These are phyloP conservation scores for Lordiphosa stackelbergi DNA, from an alignment of 1,140 invertebrate genomes.

Conservation along the genomic window DNA sequence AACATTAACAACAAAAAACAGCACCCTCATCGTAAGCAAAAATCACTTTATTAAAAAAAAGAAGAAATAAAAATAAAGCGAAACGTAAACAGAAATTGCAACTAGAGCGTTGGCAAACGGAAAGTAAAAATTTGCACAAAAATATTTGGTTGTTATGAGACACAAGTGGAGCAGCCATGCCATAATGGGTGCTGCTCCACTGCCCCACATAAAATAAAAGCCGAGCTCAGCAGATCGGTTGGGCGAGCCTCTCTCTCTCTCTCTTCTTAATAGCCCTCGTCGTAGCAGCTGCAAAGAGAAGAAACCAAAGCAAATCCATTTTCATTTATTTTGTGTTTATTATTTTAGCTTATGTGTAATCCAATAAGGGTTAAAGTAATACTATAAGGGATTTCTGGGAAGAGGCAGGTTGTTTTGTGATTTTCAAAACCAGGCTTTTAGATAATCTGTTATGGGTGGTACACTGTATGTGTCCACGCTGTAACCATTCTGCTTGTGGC, in stretches of 20 bases:
- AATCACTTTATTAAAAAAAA: no score
- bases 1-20: no score
- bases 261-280: slow-evolving; percentile 29
- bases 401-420: not conserved
- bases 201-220: slow-evolving; percentile 45
- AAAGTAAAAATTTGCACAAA: no score
- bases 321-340: slow-evolving; percentile 12
- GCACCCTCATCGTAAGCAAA: no score
- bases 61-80: no score
- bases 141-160: not conserved
- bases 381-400: not conserved
- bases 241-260: slow-evolving; percentile 15
- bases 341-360: slow-evolving; percentile 19
- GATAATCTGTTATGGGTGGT: slow-evolving; percentile 56
- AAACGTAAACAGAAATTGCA: no score
- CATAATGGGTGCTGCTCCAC: slow-evolving; percentile 25
- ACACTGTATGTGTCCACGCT: slow-evolving; percentile 53
- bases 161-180: slow-evolving; percentile 9
- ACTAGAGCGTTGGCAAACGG: no score
- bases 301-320: slow-evolving; percentile 45
- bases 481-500: slow-evolving; percentile 57
- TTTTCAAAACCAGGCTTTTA: slow-evolving; percentile 58
- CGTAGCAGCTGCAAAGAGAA: slow-evolving; percentile 61
- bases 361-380: slow-evolving; percentile 11
- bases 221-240: slow-evolving; percentile 47